These are phyloP conservation scores for Tupaia tana DNA, from an alignment of 2,113 vertebrate genomes.

Conservation along the genomic window DNA sequence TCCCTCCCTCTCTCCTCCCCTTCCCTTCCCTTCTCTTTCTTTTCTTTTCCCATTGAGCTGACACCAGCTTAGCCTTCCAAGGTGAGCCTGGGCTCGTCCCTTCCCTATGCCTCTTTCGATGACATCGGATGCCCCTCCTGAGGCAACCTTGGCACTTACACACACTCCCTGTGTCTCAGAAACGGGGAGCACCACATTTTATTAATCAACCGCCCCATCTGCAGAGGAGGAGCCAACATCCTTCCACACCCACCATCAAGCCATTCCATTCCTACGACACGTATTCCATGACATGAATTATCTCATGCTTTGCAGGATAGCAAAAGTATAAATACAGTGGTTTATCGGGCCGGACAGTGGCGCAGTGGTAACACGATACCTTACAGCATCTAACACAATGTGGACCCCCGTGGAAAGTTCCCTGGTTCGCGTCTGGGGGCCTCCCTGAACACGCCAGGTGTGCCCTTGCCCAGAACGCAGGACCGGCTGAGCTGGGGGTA, in stretches of 20 bases:
- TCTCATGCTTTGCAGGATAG: background rate
- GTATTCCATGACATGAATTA: background rate
- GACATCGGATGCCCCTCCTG: background rate
- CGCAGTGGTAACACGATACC: no score
- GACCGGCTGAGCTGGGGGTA: no score
- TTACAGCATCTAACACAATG: no score
- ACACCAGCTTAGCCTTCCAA: background rate
- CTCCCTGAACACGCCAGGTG: no score
- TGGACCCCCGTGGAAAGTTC: no score
- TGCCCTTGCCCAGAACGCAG: no score
- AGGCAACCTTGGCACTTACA: background rate
- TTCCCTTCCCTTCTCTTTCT: background rate
- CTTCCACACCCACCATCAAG: background rate
- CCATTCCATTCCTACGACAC: fast-evolving
- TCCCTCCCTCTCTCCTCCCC: no score
- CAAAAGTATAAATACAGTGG: background rate
- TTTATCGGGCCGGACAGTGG: background rate
- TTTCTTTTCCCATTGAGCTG: background rate
- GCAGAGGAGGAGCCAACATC: background rate
- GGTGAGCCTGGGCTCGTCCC: background rate
- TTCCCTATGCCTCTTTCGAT: background rate
- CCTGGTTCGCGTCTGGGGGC: no score
- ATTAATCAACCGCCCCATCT: background rate
- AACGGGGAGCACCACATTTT: no score
- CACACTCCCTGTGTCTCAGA: background rate